Evolutionary conservation across 1,140 invertebrate species (phyloP), one percentile per base, ranked within the genome.

Genomic region (Himalopsyche phryganea): DNA sequence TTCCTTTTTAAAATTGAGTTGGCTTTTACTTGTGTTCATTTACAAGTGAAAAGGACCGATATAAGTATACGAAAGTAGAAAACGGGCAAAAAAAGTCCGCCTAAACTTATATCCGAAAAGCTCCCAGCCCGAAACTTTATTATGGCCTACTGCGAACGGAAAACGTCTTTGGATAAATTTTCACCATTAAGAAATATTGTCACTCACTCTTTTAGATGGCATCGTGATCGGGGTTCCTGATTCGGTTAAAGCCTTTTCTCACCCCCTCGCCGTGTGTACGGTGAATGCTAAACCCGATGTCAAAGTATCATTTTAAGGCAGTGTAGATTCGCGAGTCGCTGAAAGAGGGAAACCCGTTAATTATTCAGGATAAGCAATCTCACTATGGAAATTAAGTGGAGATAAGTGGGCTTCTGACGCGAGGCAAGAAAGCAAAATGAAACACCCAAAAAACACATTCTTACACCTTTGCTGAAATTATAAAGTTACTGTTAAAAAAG

Each of bases 311-410:
- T 28, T 28, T 28, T 28, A 28, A 28, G 23, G 44, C 51, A 32
- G 13, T 47, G n/a, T 28, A 28, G 28, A 23, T 19, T 49, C 49
- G 51, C 49, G 41, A 17, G 45, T 23, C 50, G 42, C 46, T 47
- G 28, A 54, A 47, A 40, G 38, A 62, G 55, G 60, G 45, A 58
- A 59, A 59, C 17, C 50, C 55, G 61, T 63, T 63, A 63, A 63
- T 63, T 63, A 63, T 63, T 63, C 61, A 55, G 52, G 56, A 55
- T 63, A 63, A 63, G 61, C 61, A 63, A 63, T 63, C 56, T 58
- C 61, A 55, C 52, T 59, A 63, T 63, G 61, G 61, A 63, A 63
- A 63, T 63, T 62, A 62, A 62, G 60, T 49, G 55, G 47, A 51
- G 56, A 58, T 63, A 63, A 63, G 61, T 59, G 61, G 44, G 42